Percentiles rank a stretch among this genome's conserved stretches.
phyloP scores from a whole-genome alignment of 2,888 invertebrate genomes.

The Aphidius colemani region DNA sequence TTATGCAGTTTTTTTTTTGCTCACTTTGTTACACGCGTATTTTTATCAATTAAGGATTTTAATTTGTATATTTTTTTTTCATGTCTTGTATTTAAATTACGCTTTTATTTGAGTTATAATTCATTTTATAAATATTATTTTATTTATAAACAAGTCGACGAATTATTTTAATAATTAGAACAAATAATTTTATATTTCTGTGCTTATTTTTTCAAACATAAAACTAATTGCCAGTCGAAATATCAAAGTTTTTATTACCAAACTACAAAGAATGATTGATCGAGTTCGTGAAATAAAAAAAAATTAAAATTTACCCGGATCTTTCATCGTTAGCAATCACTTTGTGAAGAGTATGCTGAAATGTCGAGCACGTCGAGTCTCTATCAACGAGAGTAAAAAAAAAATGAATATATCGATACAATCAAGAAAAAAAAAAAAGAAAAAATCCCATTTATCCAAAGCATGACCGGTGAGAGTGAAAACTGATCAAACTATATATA shows the following conservation, averaged over 20 bases:
- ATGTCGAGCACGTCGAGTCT: constrained; percentile 32
- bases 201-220: too few relatives aligned
- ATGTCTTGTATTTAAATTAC: too few relatives aligned
- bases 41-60: too few relatives aligned
- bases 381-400: constrained; percentile 10
- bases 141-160: too few relatives aligned
- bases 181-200: too few relatives aligned
- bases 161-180: too few relatives aligned
- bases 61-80: too few relatives aligned
- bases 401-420: constrained; percentile 30
- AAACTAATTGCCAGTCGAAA: too few relatives aligned
- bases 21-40: neutral
- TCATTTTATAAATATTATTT: too few relatives aligned
- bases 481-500: constrained; percentile 20
- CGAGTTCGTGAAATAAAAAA: constrained; percentile 23
- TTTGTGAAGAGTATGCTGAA: constrained; percentile 30
- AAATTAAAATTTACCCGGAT: constrained; percentile 36
- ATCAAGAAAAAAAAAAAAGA: constrained; percentile 32
- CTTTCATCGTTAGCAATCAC: constrained; percentile 25
- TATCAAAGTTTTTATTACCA: neutral
- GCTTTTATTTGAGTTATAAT: too few relatives aligned
- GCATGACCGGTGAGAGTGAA: constrained; percentile 23
- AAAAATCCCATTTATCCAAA: constrained; percentile 13
- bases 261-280: constrained; percentile 4
- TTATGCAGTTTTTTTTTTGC: neutral